A percentile compares a stretch with the other conserved stretches of the same genome.
These are phyloP conservation scores for Neodiprion virginianus DNA, from an alignment of 1,140 invertebrate species.

Conservation along the genomic window DNA sequence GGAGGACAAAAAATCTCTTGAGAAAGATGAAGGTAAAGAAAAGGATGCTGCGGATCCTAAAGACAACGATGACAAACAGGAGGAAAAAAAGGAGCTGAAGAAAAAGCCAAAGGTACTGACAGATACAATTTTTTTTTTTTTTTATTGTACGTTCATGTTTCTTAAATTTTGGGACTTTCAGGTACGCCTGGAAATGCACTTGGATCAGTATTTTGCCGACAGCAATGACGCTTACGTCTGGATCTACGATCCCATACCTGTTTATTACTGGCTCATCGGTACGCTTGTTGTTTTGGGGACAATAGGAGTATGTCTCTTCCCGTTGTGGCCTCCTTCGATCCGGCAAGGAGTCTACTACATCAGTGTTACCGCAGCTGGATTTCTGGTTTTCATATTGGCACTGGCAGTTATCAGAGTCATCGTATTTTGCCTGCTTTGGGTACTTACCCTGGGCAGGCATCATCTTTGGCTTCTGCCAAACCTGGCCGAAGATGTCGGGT, in stretches of 20 bases:
- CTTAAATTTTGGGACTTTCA: conserved; percentile 32
- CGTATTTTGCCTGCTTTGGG: conserved; percentile 92
- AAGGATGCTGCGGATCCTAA: conserved; percentile 50
- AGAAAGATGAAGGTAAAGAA: conserved; percentile 61
- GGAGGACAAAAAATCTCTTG: conserved; percentile 56
- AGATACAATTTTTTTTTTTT: conserved; percentile 2
- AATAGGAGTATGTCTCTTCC: conserved; percentile 96
- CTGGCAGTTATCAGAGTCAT: conserved; percentile 88
- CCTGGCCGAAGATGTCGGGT: conserved; percentile 97
- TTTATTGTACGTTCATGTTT: conserved; percentile 3
- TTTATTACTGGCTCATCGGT: conserved; percentile 96
- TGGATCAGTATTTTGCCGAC: conserved; percentile 93
- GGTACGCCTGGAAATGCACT: conserved; percentile 92
- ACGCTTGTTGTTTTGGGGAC: conserved; percentile 89
- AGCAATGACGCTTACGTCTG: conserved; percentile 96
- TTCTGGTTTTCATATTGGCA: conserved; percentile 91
- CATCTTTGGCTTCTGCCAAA: conserved; percentile 98
- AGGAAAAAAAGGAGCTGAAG: conserved; percentile 42
- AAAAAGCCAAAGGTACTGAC: conserved; percentile 53
- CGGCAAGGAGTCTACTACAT: conserved; percentile 97
- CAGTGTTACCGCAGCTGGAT: conserved; percentile 91
- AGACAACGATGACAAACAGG: conserved; percentile 38
- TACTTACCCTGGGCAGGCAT: conserved; percentile 86
- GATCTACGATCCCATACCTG: conserved; percentile 98
- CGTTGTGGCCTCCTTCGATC: conserved; percentile 94